A percentile compares a stretch with the other conserved stretches of the same genome.
phyloP scores from a whole-genome alignment of 2,113 vertebrate genomes.

The Baryphthengus martii region DNA sequence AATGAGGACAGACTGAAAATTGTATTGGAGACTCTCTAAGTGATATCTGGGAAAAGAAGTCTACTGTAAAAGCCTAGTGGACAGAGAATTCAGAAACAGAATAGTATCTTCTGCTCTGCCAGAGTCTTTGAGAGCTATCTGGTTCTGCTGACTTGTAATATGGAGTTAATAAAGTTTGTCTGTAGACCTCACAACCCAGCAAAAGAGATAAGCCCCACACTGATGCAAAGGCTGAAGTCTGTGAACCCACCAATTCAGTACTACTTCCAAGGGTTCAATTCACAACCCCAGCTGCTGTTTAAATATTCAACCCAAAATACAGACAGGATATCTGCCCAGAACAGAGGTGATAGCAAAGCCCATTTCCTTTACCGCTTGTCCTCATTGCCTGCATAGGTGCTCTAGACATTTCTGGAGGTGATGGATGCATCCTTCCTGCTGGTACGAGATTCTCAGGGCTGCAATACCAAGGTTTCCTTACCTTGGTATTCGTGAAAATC shows the following conservation, averaged over 20 bases:
- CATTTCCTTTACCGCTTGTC: not conserved
- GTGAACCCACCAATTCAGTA: not conserved
- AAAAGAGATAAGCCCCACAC: not conserved
- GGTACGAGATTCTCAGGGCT: rapidly evolving
- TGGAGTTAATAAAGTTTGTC: not conserved
- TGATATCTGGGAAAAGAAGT: not conserved
- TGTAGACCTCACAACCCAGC: not conserved
- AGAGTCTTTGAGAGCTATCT: not conserved
- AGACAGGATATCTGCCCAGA: not conserved
- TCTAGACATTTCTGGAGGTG: rapidly evolving
- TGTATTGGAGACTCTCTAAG: not conserved
- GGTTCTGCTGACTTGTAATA: not conserved
- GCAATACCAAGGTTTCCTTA: constrained; percentile 41
- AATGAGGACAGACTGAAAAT: not conserved
- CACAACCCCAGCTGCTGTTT: not conserved
- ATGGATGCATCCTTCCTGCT: rapidly evolving
- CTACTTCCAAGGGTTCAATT: not conserved
- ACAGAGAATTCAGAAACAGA: not conserved
- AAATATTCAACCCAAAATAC: not conserved
- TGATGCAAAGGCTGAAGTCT: not conserved
- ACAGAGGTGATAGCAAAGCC: not conserved
- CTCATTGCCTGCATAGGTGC: not conserved
- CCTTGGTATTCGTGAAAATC: constrained; percentile 57
- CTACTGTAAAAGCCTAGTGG: not conserved
- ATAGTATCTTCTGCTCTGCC: not conserved